Base-by-base conservation (phyloP, 2,113 vertebrate species). In the Propithecus coquereli region DNA sequence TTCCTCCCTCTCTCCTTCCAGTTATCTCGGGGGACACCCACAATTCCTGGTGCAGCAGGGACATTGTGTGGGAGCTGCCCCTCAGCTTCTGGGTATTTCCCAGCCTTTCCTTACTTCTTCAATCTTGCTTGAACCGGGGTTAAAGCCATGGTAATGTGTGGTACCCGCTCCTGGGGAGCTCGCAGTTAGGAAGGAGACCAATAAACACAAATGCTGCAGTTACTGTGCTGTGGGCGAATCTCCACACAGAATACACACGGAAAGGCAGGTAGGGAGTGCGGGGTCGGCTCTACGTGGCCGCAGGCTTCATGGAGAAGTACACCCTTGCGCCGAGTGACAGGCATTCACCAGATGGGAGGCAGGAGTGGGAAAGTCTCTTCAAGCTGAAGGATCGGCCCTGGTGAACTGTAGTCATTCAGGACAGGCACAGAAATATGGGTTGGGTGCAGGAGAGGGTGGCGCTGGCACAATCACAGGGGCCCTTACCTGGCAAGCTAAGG, bases 51-150 rank as follows among this genome's bases (percentile, higher is more conserved):
- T 10, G 14, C 25, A 30, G 1, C 20, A 25, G 32, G 8, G n/a
- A 61, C 1, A 1, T 14, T 25, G 34, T 1, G 0, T 18, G 13
- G 52, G 25, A 59, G 18, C 7, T 43, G 20, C 30, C 68, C 37
- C 25, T 79, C 34, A 20, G n/a, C 3, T 22, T 47, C 22, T 79
- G 10, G 14, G 7, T 54, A 17, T 71, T 89, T 89, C 73, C 71
- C n/a, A 95, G 27, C 45, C 34, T 85, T 47, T 81, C 61, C 50
- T 86, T n/a, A 47, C 47, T 87, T 89, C n/a, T 80, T 85, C 22
- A 65, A 27, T 84, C 54, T 66, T 71, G 16, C 32, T 93, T 91
- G 40, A 91, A 77, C 66, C 94, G 43, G 8, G 43, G 54, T 86
- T 61, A 85, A 93, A 57, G 81, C 47, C 23, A 40, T 10, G 10